A percentile compares a stretch with the other conserved stretches of the same genome.
Evolutionary conservation across 2,113 vertebrate genomes (phyloP).

Genomic region (Forbesichthys agassizii): DNA sequence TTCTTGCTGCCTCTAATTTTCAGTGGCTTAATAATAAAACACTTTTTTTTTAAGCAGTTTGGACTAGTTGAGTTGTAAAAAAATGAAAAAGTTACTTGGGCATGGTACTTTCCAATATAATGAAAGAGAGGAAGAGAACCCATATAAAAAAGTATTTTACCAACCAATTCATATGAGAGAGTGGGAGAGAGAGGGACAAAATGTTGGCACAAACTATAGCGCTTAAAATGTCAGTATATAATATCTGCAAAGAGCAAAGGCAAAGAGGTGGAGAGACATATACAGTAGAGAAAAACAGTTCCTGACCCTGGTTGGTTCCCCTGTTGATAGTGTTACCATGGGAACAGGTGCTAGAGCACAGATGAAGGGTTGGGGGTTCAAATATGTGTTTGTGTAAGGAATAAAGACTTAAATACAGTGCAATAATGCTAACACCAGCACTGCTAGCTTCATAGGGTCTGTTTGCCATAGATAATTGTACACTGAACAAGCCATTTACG

Average conservation of each 20-base stretch:
- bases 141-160: background rate
- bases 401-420: background rate
- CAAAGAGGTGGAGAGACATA: background rate
- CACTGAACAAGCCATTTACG: no score
- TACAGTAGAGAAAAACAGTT: constrained; percentile 33
- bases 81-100: background rate
- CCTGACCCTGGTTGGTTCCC: constrained; percentile 56
- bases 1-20: constrained; percentile 27
- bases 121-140: background rate
- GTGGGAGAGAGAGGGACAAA: constrained; percentile 15
- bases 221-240: constrained; percentile 52
- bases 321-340: constrained; percentile 73
- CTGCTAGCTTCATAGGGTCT: no score
- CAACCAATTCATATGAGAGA: background rate
- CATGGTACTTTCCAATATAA: background rate
- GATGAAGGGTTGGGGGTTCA: constrained; percentile 60
- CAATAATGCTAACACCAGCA: background rate
- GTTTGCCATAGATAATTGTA: background rate
- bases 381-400: constrained; percentile 12
- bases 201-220: constrained; percentile 27
- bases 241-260: constrained; percentile 39
- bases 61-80: constrained; percentile 9
- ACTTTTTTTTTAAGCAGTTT: background rate
- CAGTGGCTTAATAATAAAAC: constrained; percentile 9
- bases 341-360: constrained; percentile 65